Percentiles rank a stretch among this genome's conserved stretches.
phyloP scores from a whole-genome alignment of 1,140 invertebrate species.

The Andricus grossulariae region DNA sequence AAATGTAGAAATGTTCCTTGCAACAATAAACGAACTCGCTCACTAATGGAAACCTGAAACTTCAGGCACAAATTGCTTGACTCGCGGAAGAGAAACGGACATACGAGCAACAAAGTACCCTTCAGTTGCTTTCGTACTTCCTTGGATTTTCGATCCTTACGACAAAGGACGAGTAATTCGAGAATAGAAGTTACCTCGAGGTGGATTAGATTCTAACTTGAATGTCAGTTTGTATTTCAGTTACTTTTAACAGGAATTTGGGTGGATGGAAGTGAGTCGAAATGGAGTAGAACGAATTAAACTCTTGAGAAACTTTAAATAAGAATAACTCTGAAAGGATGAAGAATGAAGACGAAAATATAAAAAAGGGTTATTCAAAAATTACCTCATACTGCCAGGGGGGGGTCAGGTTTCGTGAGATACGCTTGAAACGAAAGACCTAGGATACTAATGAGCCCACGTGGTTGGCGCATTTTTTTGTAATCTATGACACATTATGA shows the following conservation, averaged over 20 bases:
- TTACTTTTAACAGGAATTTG: background rate
- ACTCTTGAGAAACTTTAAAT: background rate
- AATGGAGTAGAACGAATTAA: background rate
- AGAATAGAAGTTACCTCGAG: constrained; percentile 31
- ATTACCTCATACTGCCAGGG: too few relatives aligned
- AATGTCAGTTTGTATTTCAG: constrained; percentile 19
- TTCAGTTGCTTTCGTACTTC: constrained; percentile 49
- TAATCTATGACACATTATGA: too few relatives aligned
- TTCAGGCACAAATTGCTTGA: constrained; percentile 60
- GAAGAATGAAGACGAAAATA: too few relatives aligned
- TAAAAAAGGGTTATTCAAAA: too few relatives aligned
- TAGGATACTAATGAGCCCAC: too few relatives aligned
- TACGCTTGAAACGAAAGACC: too few relatives aligned
- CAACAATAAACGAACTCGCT: constrained; percentile 5
- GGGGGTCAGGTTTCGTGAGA: too few relatives aligned
- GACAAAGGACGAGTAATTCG: constrained; percentile 16
- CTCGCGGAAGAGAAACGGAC: constrained; percentile 42
- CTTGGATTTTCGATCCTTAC: constrained; percentile 53
- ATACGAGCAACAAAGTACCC: constrained; percentile 58
- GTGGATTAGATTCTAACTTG: constrained; percentile 25
- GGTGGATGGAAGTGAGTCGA: background rate
- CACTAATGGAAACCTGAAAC: constrained; percentile 66
- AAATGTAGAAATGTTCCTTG: constrained; percentile 35
- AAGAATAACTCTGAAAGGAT: too few relatives aligned
- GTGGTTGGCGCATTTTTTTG: too few relatives aligned